A percentile compares a stretch with the other conserved stretches of the same genome.
These are phyloP conservation scores for Sitta europaea DNA, from an alignment of 2,113 vertebrate genomes.

Conservation along the genomic window DNA sequence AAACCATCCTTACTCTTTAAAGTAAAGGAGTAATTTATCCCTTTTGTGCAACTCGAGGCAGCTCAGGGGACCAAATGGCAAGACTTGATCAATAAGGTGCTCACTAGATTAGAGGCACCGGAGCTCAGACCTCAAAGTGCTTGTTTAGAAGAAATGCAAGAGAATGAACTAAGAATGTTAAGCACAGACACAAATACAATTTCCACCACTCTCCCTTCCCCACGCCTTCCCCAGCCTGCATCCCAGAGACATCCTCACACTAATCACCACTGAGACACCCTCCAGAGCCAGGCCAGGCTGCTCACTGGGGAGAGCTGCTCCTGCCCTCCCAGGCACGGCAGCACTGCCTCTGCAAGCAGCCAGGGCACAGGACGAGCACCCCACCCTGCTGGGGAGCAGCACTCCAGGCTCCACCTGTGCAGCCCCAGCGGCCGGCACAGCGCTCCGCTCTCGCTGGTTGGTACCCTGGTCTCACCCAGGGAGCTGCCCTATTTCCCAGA, in stretches of 20 bases:
- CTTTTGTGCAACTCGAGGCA: not conserved
- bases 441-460: not conserved
- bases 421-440: not conserved
- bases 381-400: not conserved
- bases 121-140: not conserved
- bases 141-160: not conserved
- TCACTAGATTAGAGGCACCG: not conserved
- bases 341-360: rapidly evolving
- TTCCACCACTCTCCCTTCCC: not conserved
- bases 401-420: rapidly evolving
- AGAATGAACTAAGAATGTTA: not conserved
- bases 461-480: too few relatives aligned
- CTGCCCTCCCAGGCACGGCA: not conserved
- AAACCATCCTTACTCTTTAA: not conserved
- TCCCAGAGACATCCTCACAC: not conserved
- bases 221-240: not conserved
- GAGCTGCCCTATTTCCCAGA: not conserved
- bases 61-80: conserved; percentile 22
- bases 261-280: not conserved
- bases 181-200: not conserved
- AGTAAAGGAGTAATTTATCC: not conserved
- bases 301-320: not conserved
- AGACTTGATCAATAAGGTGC: conserved; percentile 17
- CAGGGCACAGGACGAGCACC: rapidly evolving
- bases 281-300: not conserved